Percentiles rank a stretch among this genome's conserved stretches.
These are phyloP conservation scores for Cephus spinipes DNA, from an alignment of 2,888 invertebrate species.

Conservation along the genomic window DNA sequence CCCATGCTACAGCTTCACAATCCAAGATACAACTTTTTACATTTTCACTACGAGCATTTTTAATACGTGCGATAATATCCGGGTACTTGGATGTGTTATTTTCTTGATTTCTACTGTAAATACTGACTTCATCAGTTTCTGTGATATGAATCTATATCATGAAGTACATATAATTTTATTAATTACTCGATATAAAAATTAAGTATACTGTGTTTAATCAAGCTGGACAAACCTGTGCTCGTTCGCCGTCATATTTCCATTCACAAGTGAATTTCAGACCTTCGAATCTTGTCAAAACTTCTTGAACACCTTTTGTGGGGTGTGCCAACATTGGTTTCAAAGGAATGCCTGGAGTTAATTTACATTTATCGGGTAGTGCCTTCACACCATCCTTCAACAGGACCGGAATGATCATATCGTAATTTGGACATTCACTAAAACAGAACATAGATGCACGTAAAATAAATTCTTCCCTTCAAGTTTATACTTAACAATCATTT, in stretches of 20 bases:
- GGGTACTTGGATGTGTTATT: conserved; percentile 96
- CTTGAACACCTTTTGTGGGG: conserved; percentile 93
- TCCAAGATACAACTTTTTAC: conserved; percentile 92
- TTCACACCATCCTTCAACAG: conserved; percentile 82
- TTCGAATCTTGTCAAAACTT: conserved; percentile 84
- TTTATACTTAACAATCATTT: background rate
- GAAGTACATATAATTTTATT: background rate
- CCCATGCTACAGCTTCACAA: conserved; percentile 98
- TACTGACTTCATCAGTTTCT: conserved; percentile 77
- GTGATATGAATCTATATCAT: conserved; percentile 76
- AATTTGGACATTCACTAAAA: conserved; percentile 93
- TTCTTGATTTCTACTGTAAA: conserved; percentile 97
- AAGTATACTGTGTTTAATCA: conserved; percentile 9
- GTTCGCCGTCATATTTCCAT: conserved; percentile 99
- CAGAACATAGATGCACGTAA: background rate
- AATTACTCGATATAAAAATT: background rate
- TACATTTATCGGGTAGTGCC: conserved; percentile 82
- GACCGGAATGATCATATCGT: conserved; percentile 84
- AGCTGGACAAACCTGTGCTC: conserved; percentile 82
- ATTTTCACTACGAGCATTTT: conserved; percentile 67
- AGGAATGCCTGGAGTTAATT: conserved; percentile 91
- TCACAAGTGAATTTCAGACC: conserved; percentile 95
- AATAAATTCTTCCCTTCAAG: background rate
- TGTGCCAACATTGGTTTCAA: conserved; percentile 99
- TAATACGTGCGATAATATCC: conserved; percentile 84